Percentiles rank a stretch among this genome's conserved stretches.
Conservation (phyloP, 2,888 invertebrate genomes). For the Mythimna loreyi region DNA sequence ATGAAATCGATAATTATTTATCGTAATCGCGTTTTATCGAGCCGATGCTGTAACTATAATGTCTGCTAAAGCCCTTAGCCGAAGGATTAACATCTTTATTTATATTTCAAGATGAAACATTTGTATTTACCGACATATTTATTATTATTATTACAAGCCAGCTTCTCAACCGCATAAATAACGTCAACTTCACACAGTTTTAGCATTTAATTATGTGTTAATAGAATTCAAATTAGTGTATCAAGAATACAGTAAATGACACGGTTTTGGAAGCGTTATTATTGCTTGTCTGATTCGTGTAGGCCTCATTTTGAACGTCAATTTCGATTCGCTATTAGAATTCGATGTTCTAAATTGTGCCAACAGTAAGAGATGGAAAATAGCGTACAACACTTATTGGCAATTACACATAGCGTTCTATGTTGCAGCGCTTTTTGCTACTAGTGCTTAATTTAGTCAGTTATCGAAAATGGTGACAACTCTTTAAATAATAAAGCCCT, state of each 20-base stretch:
- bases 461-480: too few relatives aligned
- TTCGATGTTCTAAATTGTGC: background rate
- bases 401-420: too few relatives aligned
- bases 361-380: background rate
- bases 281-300: background rate
- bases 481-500: too few relatives aligned
- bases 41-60: slow-evolving; percentile 3
- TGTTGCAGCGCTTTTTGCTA: background rate
- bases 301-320: background rate
- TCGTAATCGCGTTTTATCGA: background rate
- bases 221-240: background rate
- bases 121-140: slow-evolving; percentile 6
- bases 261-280: too few relatives aligned
- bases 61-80: background rate
- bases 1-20: too few relatives aligned
- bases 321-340: background rate
- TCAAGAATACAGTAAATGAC: background rate
- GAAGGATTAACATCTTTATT: slow-evolving; percentile 9
- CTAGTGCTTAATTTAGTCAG: background rate
- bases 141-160: slow-evolving; percentile 20
- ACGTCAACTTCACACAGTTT: background rate
- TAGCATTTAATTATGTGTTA: background rate
- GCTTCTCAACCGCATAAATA: background rate
- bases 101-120: slow-evolving; percentile 15
- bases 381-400: background rate